Percentiles rank a stretch among this genome's conserved stretches.
Conservation (phyloP, 2,113 vertebrate genomes). For the Petroica traversi region DNA sequence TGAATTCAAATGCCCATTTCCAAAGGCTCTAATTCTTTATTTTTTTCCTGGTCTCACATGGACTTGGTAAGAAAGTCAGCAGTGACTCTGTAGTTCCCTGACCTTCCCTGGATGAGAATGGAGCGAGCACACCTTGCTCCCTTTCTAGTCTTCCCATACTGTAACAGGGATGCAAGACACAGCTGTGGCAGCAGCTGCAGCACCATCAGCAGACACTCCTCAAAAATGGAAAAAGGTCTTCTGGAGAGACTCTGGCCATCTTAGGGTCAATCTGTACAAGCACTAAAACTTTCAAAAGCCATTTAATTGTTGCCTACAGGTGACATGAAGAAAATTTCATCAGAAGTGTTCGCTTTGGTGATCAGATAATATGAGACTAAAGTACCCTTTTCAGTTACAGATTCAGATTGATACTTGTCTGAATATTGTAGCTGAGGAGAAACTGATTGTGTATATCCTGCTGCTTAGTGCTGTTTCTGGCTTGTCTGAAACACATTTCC, state of each 20-base stretch:
- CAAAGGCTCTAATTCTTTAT: not conserved
- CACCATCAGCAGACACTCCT: not conserved
- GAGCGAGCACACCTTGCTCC: not conserved
- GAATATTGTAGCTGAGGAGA: not conserved
- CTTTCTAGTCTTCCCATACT: not conserved
- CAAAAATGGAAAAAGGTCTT: not conserved
- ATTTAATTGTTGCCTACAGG: not conserved
- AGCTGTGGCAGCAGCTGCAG: not conserved
- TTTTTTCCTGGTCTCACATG: not conserved
- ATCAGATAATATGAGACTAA: not conserved
- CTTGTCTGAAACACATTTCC: constrained; percentile 48
- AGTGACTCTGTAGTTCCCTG: not conserved
- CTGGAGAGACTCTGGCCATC: not conserved
- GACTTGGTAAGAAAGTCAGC: not conserved
- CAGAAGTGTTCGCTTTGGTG: not conserved
- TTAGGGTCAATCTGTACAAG: not conserved
- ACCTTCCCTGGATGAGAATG: not conserved
- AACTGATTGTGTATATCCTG: constrained; percentile 10
- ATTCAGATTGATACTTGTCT: constrained; percentile 6
- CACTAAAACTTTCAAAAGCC: not conserved
- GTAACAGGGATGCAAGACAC: not conserved
- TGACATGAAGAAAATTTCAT: not conserved
- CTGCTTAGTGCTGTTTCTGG: not conserved
- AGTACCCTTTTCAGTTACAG: not conserved
- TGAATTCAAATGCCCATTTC: not conserved